Base-by-base conservation (phyloP, 2,888 invertebrate species). In the Drosophila flavopinicola region DNA sequence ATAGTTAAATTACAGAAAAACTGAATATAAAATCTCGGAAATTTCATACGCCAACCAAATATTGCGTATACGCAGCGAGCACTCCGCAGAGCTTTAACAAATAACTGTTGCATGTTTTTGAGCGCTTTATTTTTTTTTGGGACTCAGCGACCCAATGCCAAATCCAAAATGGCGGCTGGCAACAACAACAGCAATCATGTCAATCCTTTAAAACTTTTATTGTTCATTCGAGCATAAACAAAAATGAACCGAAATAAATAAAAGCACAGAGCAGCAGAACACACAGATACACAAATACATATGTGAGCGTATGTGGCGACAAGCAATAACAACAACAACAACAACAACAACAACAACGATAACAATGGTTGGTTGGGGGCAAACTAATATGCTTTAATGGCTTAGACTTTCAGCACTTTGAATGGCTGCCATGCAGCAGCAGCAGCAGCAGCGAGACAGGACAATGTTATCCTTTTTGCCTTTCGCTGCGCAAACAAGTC, bases 351-450 rank as follows among this genome's bases (percentile, higher is more conserved):
- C 24, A 42, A 25, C 53, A 39, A 35, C 39, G 29, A 42, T 27
- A 41, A 65, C 66, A 71, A 66, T 57, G 37, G 2, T 20, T n/a
- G n/a, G n/a, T n/a, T n/a, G n/a, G 63, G 37, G 56, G 57, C 68
- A 83, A 86, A 83, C 79, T 80, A 86, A 80, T 80, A 86, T 80
- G 84, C 80, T 86, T 86, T 80, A 80, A 80, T 86, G 77, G 80
- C 80, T 86, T 80, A 80, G 80, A 80, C 70, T 73, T 85, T 80
- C 69, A 76, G 84, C 79, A 83, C 80, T 85, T 86, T 83, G 80
- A 82, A 85, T 85, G 85, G 79, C 60, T 73, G 76, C 61, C 54
- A 33, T 33, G 52, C 25, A 45, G 3, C 17, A 11, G 49, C 15
- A 30, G 7, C 27, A 25, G 35, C 5, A 7, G 32, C 30, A 32